phyloP scores from a whole-genome alignment of 2,888 invertebrate genomes.

The Ephialtes manifestator region DNA sequence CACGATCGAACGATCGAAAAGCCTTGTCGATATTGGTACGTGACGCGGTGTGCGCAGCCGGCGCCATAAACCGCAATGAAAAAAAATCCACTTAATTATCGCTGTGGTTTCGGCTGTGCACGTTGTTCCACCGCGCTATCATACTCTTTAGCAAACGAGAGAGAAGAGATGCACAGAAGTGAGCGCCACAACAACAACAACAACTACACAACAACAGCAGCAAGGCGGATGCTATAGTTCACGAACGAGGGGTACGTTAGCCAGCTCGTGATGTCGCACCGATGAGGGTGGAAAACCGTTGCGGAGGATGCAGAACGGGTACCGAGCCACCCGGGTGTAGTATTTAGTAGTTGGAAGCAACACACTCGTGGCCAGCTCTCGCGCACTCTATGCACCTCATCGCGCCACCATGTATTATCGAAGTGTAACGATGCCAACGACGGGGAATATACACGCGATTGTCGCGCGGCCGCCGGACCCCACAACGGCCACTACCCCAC shows the following conservation, averaged over 20 bases:
- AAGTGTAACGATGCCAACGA: slow-evolving; percentile 80
- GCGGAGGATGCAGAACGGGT: slow-evolving; percentile 24
- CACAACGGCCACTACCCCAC: slow-evolving; percentile 71
- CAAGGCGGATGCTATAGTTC: slow-evolving; percentile 28
- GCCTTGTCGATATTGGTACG: slow-evolving; percentile 40
- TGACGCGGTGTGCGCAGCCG: slow-evolving; percentile 75
- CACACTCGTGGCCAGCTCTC: slow-evolving; percentile 33
- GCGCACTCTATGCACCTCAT: slow-evolving; percentile 1
- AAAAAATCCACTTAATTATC: slow-evolving; percentile 85
- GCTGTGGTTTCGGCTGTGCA: slow-evolving; percentile 81
- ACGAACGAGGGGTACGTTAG: slow-evolving; percentile 36
- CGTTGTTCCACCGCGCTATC: slow-evolving; percentile 47
- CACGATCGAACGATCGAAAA: slow-evolving; percentile 3
- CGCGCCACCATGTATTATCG: slow-evolving; percentile 78
- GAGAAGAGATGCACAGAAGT: slow-evolving; percentile 41
- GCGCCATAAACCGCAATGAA: slow-evolving; percentile 82
- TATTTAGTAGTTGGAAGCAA: slow-evolving; percentile 41
- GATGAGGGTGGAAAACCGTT: slow-evolving; percentile 21
- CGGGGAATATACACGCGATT: slow-evolving; percentile 76
- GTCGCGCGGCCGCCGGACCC: slow-evolving; percentile 71
- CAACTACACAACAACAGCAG: slow-evolving; percentile 47
- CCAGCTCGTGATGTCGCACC: slow-evolving; percentile 44
- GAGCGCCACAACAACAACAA: slow-evolving; percentile 36
- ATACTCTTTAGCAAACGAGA: slow-evolving; percentile 32
- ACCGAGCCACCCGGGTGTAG: slow-evolving; percentile 29